Base-by-base conservation (phyloP, 1,140 invertebrate genomes). In the silkworm (Bombyx mori) region DNA sequence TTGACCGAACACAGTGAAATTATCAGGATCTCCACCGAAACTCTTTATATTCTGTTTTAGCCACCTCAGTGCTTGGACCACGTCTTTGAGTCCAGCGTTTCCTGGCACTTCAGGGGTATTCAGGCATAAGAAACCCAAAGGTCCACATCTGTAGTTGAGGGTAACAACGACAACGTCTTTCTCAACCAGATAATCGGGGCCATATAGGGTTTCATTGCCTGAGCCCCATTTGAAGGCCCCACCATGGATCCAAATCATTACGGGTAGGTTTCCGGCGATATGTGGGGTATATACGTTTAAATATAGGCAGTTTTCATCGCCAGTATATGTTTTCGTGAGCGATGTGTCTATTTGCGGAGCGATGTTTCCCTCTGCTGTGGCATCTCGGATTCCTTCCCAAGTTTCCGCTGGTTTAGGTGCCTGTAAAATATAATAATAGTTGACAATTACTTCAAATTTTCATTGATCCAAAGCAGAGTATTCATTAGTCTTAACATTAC, bases 231-330 rank as follows among this genome's bases (percentile, higher is more conserved):
- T 78, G 65, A 93, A 92, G 7, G 88, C 91, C 5, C 94, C 94
- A 1, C 93, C 93, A 68, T 95, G 93, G 42, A 95, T 90, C 72
- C 86, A 94, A 0, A 94, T 86, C 82, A 94, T 91, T 0, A 94
- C 93, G 0, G 93, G 91, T 6, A 85, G 73, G 22, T 69, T 70
- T 8, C 79, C 78, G 35, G 81, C 78, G 0, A 85, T 22, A 51
- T 67, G 86, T 12, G 90, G 91, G 3, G 91, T 90, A 76, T 90
- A 94, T 0, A 95, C 89, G 68, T 94, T 94, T 0, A 94, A 73
- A 72, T 91, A 93, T 0, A 95, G 88, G 71, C 94, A 95, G 79
- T 95, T 93, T 72, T 95, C 94, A 10, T 89, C 73, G 0, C 91
- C 91, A 0, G 71, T 52, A 53, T 71, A 82, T 12, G 61, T 54